Base-by-base conservation (phyloP, 2,888 invertebrate species). In the Neria commutata region DNA sequence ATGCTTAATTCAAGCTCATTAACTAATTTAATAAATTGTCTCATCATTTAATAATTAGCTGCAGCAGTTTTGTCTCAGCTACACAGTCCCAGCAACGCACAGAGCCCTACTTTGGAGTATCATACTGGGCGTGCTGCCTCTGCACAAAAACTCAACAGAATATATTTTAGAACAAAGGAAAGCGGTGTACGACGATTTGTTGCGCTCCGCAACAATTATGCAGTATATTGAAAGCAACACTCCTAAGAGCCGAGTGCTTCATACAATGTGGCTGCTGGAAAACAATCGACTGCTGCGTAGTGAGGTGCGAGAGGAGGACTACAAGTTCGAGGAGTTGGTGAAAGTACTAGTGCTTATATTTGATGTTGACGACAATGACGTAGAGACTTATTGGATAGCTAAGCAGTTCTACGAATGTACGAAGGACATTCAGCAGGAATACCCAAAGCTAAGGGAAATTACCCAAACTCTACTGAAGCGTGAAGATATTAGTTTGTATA, bases 331-430 rank as follows among this genome's bases (percentile, higher is more conserved):
- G 25, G 85, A 87, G 1, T 88, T 92, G 72, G 88, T 89, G 0
- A 86, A 89, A 60, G 87, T 89, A 0, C 81, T 94, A 1, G 83
- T 88, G 60, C 87, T 90, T 67, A 85, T 91, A 58, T 89, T 89
- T 68, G 88, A 89, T 29, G 86, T 88, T 67, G 89, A 91, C 68
- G 88, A 89, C 29, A 86, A 88, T 67, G 89, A 91, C 68, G 87
- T 89, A 1, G 92, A 94, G 69, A 87, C 89, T 1, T 95, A 92
- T 83, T 95, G 94, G 92, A 83, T 94, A 48, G 86, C 91, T 0
- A 90, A 90, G 75, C 88, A 88, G 19, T 89, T 95, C 68, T 89
- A 89, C 58, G 87, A 88, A 59, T 86, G 88, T 50, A 87, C 91
- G 2, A 83, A 85, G 42, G 87, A 85, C 67, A 88, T 90, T 76